Evolutionary conservation across 1,140 invertebrate species (phyloP), one percentile per base, ranked within the genome.

Genomic region (Globodera rostochiensis): DNA sequence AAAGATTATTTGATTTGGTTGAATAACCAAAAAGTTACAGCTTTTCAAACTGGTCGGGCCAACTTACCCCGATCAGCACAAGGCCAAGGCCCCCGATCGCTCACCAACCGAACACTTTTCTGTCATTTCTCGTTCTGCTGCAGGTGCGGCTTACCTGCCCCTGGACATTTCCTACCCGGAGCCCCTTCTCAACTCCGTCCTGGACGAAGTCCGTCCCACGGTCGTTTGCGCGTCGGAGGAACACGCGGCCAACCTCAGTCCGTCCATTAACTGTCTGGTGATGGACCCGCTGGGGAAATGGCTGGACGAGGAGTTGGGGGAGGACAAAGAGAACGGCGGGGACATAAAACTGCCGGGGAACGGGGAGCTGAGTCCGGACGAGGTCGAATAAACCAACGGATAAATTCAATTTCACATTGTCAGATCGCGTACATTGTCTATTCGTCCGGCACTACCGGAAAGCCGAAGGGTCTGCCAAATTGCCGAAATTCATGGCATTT

Each of bases 401-500:
- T 90, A 91, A 83, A 91, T 91, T 86, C 84, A 19, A 6, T 6
- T 64, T 13, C 6, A 4, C 6, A 15, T 19, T 64, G 13, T 64
- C 11, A 64, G 57, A 64, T 92, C 66, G 92, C 91, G 7, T 92
- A 92, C 84, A 88, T 91, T 36, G 91, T 86, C 49, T 86, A 88
- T 50, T 84, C 80, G 0, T 92, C 91, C 13, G 92, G 92, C 4
- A 92, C 92, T 8, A 92, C 92, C n/a, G 92, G 92, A 45, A 91
- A 91, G 86, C 92, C 92, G 15, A 92, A 92, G 90, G 92, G 82
- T 84, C n/a, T 15, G n/a, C 19, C 6, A 45, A 9, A 45, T 21
- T 25, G 6, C 36, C 25, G 13, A 25, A 77, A 77, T n/a, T 77
- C 64, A n/a, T 53, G 15, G 19, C 13, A 45, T 7, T 25, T 76